A percentile compares a stretch with the other conserved stretches of the same genome.
phyloP scores from a whole-genome alignment of 2,797 vertebrate genomes.

The Micrastur ruficollis region DNA sequence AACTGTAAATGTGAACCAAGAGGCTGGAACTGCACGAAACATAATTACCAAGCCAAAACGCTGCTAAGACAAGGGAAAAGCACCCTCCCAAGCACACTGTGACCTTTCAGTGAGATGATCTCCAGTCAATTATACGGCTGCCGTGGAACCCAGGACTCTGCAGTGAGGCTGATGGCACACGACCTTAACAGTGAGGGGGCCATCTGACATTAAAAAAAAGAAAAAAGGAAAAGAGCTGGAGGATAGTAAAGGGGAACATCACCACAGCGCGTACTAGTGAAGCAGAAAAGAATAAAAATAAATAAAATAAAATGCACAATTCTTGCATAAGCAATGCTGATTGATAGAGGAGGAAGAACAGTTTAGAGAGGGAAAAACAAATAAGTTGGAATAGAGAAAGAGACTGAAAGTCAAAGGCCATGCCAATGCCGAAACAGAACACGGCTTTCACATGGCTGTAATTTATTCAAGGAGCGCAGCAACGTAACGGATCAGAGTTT shows the following conservation, averaged over 20 bases:
- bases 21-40: background rate
- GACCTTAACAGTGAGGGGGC: background rate
- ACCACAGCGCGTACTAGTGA: background rate
- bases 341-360: background rate
- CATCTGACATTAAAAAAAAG: background rate
- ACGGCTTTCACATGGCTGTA: background rate
- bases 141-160: background rate
- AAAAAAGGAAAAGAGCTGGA: background rate
- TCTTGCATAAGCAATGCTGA: background rate
- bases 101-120: conserved; percentile 21
- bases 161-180: background rate
- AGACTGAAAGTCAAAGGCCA: background rate
- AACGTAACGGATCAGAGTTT: background rate
- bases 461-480: background rate
- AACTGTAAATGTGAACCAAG: background rate
- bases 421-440: background rate
- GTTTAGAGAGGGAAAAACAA: background rate
- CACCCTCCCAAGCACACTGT: background rate
- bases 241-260: background rate
- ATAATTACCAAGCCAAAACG: background rate
- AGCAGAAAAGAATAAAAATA: background rate
- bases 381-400: background rate
- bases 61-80: background rate
- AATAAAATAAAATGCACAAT: background rate
- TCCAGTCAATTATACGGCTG: background rate